Percentiles rank a stretch among this genome's conserved stretches.
Evolutionary conservation across 2,113 vertebrate species (phyloP).

Genomic region (Anhinga rufa): DNA sequence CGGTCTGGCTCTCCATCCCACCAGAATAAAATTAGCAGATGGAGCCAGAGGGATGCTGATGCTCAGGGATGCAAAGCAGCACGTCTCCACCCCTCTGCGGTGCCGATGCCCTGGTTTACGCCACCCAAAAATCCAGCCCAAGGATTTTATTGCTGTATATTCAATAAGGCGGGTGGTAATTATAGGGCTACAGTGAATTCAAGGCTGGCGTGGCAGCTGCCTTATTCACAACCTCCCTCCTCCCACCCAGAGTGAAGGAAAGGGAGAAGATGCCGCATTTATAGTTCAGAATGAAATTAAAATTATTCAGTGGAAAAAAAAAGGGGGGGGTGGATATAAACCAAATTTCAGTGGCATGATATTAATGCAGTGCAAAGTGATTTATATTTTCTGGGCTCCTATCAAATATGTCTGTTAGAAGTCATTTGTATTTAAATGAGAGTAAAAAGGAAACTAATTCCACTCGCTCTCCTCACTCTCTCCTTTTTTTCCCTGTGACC

Average conservation of each 20-base stretch:
- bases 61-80: background rate
- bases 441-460: conserved; percentile 39
- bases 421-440: conserved; percentile 68
- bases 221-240: background rate
- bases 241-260: background rate
- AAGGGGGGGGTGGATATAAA: background rate
- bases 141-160: background rate
- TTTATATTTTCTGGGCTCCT: conserved; percentile 23
- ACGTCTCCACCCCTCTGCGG: background rate
- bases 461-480: background rate
- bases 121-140: background rate
- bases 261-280: background rate
- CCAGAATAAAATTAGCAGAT: background rate
- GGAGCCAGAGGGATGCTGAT: background rate
- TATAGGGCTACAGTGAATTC: background rate
- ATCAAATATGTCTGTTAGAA: conserved; percentile 29
- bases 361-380: conserved; percentile 39
- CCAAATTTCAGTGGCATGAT: background rate
- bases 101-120: background rate
- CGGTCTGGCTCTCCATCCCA: background rate
- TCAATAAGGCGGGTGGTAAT: background rate
- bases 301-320: background rate
- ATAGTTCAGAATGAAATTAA: background rate
- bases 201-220: background rate
- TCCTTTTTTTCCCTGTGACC: background rate